These are phyloP conservation scores for Saccopteryx bilineata DNA, from an alignment of 2,113 vertebrate genomes.

Conservation along the genomic window DNA sequence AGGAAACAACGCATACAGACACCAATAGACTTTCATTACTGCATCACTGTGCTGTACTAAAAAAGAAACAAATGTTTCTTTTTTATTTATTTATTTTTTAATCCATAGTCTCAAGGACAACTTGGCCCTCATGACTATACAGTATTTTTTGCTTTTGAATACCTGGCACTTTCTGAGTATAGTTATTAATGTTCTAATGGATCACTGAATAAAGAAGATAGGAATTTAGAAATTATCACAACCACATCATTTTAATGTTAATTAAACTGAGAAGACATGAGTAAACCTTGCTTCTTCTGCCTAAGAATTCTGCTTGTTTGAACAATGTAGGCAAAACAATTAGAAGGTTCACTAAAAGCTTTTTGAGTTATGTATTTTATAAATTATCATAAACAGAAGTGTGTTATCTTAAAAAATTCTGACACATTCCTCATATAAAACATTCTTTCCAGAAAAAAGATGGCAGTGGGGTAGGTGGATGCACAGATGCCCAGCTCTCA, in stretches of 20 bases:
- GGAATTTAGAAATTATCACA: constrained; percentile 25
- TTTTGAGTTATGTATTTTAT: neutral
- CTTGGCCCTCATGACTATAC: constrained; percentile 50
- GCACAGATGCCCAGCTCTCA: no score
- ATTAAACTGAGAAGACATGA: neutral
- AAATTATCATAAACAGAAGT: neutral
- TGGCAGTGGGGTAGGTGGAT: no score
- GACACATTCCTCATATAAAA: neutral
- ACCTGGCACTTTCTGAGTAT: neutral
- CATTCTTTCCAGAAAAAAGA: neutral
- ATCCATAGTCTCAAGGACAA: constrained; percentile 59
- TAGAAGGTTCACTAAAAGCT: neutral
- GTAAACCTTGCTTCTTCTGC: neutral
- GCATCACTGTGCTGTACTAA: constrained; percentile 3
- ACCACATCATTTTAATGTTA: neutral
- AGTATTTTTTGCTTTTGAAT: constrained; percentile 4
- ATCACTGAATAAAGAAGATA: neutral
- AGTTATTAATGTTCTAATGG: constrained; percentile 24
- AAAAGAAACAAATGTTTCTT: constrained; percentile 54
- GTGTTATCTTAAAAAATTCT: neutral
- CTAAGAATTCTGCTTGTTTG: neutral
- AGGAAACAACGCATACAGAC: constrained; percentile 23
- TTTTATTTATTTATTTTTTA: constrained; percentile 51
- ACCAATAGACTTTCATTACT: constrained; percentile 30
- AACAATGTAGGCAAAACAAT: constrained; percentile 21